Conservation (phyloP, 2,113 vertebrate genomes). For the Cebus imitator region DNA sequence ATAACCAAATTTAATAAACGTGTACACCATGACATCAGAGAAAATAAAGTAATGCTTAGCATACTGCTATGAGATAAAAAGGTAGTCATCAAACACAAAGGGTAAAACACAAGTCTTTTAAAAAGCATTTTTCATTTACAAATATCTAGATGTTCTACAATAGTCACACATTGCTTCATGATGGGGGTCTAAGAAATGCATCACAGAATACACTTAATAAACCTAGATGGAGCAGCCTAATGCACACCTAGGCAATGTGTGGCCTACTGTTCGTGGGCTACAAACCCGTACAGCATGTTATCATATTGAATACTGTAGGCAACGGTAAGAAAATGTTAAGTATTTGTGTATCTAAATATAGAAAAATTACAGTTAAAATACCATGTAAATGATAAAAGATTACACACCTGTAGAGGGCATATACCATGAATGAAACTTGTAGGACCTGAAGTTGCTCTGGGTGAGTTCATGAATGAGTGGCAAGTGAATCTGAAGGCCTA, state of each 20-base stretch:
- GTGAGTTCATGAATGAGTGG: background rate
- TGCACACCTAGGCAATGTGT: background rate
- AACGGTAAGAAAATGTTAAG: background rate
- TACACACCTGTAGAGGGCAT: background rate
- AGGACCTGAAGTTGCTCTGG: background rate
- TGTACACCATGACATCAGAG: background rate
- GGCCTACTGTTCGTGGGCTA: background rate
- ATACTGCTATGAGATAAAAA: background rate
- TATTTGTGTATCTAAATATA: background rate
- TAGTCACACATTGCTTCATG: background rate
- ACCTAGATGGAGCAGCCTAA: background rate
- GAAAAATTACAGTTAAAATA: background rate
- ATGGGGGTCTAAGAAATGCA: background rate
- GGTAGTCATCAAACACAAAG: background rate
- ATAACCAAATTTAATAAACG: conserved; percentile 28
- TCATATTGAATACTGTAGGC: background rate
- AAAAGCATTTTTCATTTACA: background rate
- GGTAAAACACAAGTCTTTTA: background rate
- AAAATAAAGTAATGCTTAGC: background rate
- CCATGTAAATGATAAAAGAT: background rate
- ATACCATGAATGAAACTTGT: background rate
- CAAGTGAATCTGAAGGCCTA: background rate
- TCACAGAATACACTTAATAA: background rate
- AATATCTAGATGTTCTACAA: conserved; percentile 19
- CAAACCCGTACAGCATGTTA: background rate